Evolutionary conservation across 2,113 vertebrate genomes (phyloP), one percentile per base, ranked within the genome.

Genomic region (Ptilorrhoa leucosticta): DNA sequence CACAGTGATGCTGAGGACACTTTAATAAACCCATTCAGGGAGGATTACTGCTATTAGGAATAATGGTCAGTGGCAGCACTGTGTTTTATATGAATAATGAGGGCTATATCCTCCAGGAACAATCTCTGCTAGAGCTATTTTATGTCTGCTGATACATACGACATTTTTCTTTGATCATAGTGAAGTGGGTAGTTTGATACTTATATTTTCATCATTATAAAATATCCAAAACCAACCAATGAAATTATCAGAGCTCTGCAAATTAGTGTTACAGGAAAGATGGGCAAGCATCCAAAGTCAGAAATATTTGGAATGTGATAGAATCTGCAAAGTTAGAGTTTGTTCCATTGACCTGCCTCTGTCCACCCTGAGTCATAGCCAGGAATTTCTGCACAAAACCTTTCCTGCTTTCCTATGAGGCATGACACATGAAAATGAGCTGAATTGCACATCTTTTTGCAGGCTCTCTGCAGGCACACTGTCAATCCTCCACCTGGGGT

Each of bases 11-110:
- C 54, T 68, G 42, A 89, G 76, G 47, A 84, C 68, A 54, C 71
- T 94, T 96, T 77, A 96, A 95, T 87, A 90, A 81, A 75, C 26
- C 60, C 30, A 75, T 84, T 95, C 78, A 92, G 65, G 40, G 37
- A 89, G 54, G 71, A 94, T 94, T 93, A 84, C 51, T 87, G 75
- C 64, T 86, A 65, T 92, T 90, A 89, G 26, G 23, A 81, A 61
- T 79, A 96, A 96, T 81, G 64, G 88, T 83, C 88, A 81, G 60
- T 70, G 60, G 56, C 76, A 94, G 47, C 47, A 87, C 27, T 51
- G 12, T 91, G 50, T 85, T 89, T 95, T 83, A 39, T 63, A 45
- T 60, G 44, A 94, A 60, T 81, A 93, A 69, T 61, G 26, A 33
- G 30, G 16, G 7, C 40, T 92, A 61, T 86, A 92, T 81, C 27